Evolutionary conservation across 2,888 invertebrate species (phyloP), one percentile per base, ranked within the genome.

Genomic region (Melikaiella ostensackeni): DNA sequence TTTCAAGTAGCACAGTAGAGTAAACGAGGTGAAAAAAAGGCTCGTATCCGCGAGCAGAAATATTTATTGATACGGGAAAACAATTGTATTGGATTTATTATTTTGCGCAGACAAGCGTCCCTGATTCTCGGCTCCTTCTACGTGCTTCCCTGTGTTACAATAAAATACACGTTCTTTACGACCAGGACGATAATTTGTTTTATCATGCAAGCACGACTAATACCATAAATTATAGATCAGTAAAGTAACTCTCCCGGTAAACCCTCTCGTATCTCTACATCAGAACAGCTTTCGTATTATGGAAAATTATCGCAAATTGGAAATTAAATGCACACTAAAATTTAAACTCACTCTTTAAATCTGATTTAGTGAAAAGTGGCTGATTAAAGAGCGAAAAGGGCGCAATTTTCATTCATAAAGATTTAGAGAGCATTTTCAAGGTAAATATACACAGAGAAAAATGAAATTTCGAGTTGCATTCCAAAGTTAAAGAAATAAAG

Each of bases 41-140:
- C 70, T 74, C 79, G 81, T 73, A 79, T 80, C 81, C 81, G 84
- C 79, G 77, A 81, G 85, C 79, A 81, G 79, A 83, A 33, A 83
- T 86, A 87, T 87, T 86, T 86, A 86, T 86, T 83, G 86, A 85
- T 83, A 86, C 83, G 81, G 77, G 80, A 74, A 81, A 87, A 86
- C 86, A 87, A 87, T 87, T 81, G 84, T 78, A 73, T 63, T 64
- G 81, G 81, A 87, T 86, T 86, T 85, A 84, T 86, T 86, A 84
- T 84, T 80, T 84, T 82, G 74, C 79, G 42, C 82, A 73, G 80
- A 35, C 63, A 63, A 63, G 21, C 35, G 35, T n/a, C 33, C 21
- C 21, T 63, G 63, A 35, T 63, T 63, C n/a, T 13, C 19, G 63
- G 33, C 11, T 33, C 35, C 35, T 35, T 63, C 38, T 21, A 63